Evolutionary conservation across 2,888 invertebrate species (phyloP), one percentile per base, ranked within the genome.

Genomic region (Amblyjoppa fuscipennis): DNA sequence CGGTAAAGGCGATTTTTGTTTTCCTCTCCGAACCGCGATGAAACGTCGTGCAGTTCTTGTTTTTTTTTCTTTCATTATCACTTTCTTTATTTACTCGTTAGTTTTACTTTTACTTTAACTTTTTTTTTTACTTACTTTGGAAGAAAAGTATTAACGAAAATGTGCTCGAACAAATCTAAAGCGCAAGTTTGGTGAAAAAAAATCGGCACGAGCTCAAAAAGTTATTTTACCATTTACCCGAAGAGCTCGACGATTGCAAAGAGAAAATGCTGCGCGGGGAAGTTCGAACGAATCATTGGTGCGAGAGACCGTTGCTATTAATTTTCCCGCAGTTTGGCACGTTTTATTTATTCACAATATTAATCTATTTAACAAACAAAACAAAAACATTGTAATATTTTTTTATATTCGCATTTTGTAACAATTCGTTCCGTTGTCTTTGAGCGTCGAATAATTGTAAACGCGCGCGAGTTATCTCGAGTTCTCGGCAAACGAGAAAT

Each of bases 181-280:
- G 45, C 13, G 2, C 45, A 45, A 45, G 13, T 61, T 25, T 61
- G 3, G 2, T 25, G 20, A 20, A 9, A 41, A 38, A n/a, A 34
- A 66, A 64, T 64, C 64, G 64, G 64, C 64, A 34, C 38, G 64
- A n/a, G 6, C 69, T 49, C 45, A 16, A 49, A 51, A 70, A 45
- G 20, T 41, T 20, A 20, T 7, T 64, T 38, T 20, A 5, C 7
- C 45, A 13, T 45, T 13, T 13, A 45, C 0, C 45, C 13, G 45
- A 9, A 41, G 11, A 9, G 9, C 41, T 41, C 41, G 41, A 41
- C 11, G 20, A 20, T 20, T 20, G 20, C 20, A 20, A 41, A 41
- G 7, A 45, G 0, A 13, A 45, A 13, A 45, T 45, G 11, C 13
- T 45, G 13, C 3, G 0, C 13, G 13, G 45, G 13, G 3, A 45